Conservation (phyloP, 2,888 invertebrate species). For the Lycaena phlaeas region DNA sequence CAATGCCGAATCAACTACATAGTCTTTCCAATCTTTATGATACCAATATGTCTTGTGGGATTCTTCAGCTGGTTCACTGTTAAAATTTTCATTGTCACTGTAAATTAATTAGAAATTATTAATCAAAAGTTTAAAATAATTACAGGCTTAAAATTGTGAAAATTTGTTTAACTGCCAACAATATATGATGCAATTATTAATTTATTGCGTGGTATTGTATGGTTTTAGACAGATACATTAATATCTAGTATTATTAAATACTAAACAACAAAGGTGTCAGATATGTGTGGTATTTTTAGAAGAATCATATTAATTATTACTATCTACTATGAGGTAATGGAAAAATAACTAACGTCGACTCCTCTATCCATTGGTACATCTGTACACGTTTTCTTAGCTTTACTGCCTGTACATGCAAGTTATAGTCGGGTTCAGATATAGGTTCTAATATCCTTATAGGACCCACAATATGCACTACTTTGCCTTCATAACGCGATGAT, state of each 20-base stretch:
- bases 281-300: too few species aligned
- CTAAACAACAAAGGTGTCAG: too few species aligned
- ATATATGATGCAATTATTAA: too few species aligned
- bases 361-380: slow-evolving; percentile 96
- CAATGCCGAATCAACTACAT: slow-evolving; percentile 82
- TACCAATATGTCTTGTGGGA: slow-evolving; percentile 82
- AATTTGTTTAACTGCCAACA: too few species aligned
- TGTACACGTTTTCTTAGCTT: slow-evolving; percentile 89
- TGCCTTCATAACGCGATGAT: slow-evolving; percentile 78
- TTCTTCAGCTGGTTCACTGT: slow-evolving; percentile 67
- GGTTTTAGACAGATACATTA: too few species aligned
- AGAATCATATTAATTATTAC: too few species aligned
- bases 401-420: slow-evolving; percentile 86
- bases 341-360: slow-evolving; percentile 70
- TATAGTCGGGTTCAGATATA: slow-evolving; percentile 88
- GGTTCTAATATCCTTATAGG: slow-evolving; percentile 83
- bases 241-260: too few species aligned
- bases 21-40: slow-evolving; percentile 88
- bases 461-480: slow-evolving; percentile 84
- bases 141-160: too few species aligned
- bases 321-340: too few species aligned
- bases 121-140: too few species aligned
- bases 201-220: too few species aligned
- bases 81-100: slow-evolving; percentile 53
- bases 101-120: slow-evolving; percentile 13